phyloP scores from a whole-genome alignment of 1,140 invertebrate genomes.

The Leptopilina boulardi region DNA sequence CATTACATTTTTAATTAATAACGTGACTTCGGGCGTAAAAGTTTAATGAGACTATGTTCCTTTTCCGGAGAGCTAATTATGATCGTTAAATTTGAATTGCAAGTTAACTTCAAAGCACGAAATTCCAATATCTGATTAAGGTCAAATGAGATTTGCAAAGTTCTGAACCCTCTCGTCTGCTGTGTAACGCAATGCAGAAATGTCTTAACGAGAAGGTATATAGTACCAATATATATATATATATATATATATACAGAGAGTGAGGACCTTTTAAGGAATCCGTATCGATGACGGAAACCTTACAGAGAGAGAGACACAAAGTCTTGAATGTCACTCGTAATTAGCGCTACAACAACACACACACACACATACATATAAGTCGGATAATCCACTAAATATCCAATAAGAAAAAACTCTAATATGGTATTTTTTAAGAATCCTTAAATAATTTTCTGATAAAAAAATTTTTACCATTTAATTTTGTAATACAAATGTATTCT shows the following conservation, averaged over 20 bases:
- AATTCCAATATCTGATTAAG: constrained; percentile 34
- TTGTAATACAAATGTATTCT: too few relatives aligned
- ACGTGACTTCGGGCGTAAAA: constrained; percentile 32
- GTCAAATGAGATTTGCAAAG: constrained; percentile 33
- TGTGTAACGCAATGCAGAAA: constrained; percentile 47
- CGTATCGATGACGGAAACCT: constrained; percentile 70
- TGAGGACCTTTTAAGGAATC: constrained; percentile 70
- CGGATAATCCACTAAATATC: not conserved
- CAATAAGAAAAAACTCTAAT: not conserved
- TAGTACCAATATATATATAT: too few relatives aligned
- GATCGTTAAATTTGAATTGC: constrained; percentile 30
- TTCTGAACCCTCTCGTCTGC: constrained; percentile 13
- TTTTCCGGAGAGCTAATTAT: constrained; percentile 28
- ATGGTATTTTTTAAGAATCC: not conserved
- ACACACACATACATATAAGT: not conserved
- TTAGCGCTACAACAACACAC: constrained; percentile 19
- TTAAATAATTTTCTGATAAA: not conserved
- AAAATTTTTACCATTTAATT: too few relatives aligned
- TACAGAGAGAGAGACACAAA: constrained; percentile 55
- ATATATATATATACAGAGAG: constrained; percentile 38
- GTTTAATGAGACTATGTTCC: constrained; percentile 33
- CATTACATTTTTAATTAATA: constrained; percentile 24
- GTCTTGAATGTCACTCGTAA: constrained; percentile 53
- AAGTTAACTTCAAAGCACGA: constrained; percentile 28
- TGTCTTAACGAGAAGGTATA: constrained; percentile 54